phyloP scores from a whole-genome alignment of 2,888 invertebrate genomes.

The Hirtodrosophila trivittata region DNA sequence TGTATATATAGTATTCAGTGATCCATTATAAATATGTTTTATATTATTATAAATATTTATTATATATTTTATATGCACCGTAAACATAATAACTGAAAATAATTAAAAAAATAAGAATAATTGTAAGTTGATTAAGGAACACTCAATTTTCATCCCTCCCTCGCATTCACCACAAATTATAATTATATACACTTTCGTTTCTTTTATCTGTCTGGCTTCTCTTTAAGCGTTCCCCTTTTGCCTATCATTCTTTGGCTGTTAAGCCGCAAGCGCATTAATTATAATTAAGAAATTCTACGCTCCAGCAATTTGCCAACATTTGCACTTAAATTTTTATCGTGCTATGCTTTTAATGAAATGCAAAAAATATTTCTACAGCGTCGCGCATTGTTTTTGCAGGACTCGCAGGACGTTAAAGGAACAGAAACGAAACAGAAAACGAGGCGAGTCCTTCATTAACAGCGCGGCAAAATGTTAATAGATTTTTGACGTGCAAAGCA shows the following conservation, averaged over 20 bases:
- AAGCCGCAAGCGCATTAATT: slow-evolving; percentile 38
- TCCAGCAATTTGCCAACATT: slow-evolving; percentile 63
- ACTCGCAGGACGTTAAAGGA: slow-evolving; percentile 1
- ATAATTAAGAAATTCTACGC: slow-evolving; percentile 62
- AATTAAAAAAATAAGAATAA: slow-evolving; percentile 17
- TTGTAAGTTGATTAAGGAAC: slow-evolving; percentile 15
- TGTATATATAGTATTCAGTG: background rate
- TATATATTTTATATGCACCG: no score
- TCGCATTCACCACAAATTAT: background rate
- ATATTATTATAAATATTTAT: no score
- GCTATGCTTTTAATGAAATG: slow-evolving; percentile 47
- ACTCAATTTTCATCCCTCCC: background rate
- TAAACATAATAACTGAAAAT: no score
- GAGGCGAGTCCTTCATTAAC: slow-evolving; percentile 55
- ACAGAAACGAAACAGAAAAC: background rate
- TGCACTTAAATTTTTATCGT: slow-evolving; percentile 48
- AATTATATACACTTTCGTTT: no score
- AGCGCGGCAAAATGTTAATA: slow-evolving; percentile 68
- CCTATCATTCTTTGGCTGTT: slow-evolving; percentile 16
- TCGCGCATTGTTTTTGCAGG: slow-evolving; percentile 30
- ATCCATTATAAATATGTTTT: slow-evolving; percentile 1
- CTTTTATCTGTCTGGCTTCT: background rate
- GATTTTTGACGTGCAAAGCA: slow-evolving; percentile 57
- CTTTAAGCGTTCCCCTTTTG: no score
- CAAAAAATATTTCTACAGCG: slow-evolving; percentile 45